Percentiles rank a stretch among this genome's conserved stretches.
Evolutionary conservation across 2,113 vertebrate genomes (phyloP).

Genomic region (Apeltes quadracus): DNA sequence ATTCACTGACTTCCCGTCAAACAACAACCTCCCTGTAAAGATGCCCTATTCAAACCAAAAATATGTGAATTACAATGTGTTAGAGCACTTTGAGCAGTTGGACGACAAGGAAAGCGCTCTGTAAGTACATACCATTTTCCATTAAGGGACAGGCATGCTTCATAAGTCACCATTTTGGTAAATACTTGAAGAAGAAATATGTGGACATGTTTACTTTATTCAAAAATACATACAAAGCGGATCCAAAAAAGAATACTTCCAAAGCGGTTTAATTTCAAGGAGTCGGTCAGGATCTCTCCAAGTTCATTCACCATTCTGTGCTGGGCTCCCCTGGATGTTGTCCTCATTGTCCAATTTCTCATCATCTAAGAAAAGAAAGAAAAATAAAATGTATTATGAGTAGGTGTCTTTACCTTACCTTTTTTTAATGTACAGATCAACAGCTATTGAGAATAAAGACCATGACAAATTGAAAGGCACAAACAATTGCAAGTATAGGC

Average conservation of each 20-base stretch:
- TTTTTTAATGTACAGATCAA: neutral
- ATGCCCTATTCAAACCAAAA: neutral
- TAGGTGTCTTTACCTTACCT: too few relatives aligned
- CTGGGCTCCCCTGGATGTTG: slow-evolving; percentile 84
- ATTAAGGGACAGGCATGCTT: neutral
- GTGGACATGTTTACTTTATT: slow-evolving; percentile 62
- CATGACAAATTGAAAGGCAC: neutral
- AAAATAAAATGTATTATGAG: too few relatives aligned
- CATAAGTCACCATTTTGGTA: neutral
- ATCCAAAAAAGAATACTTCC: slow-evolving; percentile 24
- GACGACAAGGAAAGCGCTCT: neutral
- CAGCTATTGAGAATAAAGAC: neutral
- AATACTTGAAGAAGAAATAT: neutral
- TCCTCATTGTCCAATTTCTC: slow-evolving; percentile 93
- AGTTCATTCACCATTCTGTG: slow-evolving; percentile 83
- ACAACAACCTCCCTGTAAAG: neutral
- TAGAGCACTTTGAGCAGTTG: neutral
- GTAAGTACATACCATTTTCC: neutral
- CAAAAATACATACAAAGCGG: slow-evolving; percentile 65
- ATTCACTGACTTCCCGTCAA: too few relatives aligned
- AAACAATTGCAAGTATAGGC: neutral
- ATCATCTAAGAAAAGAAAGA: slow-evolving; percentile 83
- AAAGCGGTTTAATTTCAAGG: slow-evolving; percentile 3
- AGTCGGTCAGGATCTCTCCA: neutral
- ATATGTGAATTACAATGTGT: neutral